Evolutionary conservation across 2,888 invertebrate genomes (phyloP).

Genomic region (Tachina fera): DNA sequence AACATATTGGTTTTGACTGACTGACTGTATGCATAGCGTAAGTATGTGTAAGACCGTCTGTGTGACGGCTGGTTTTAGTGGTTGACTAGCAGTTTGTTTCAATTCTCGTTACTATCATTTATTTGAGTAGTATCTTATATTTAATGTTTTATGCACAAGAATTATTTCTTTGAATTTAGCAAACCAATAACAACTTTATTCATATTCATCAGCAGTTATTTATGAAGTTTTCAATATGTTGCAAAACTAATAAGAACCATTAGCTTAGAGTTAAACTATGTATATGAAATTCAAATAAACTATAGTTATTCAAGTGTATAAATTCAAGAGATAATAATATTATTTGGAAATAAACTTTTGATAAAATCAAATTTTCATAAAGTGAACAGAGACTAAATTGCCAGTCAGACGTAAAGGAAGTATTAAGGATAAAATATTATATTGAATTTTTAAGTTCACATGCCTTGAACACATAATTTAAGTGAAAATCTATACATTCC

Average conservation of each 20-base stretch:
- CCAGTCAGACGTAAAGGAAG: not conserved
- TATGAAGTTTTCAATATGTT: constrained; percentile 64
- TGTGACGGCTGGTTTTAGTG: constrained; percentile 38
- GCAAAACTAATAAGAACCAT: constrained; percentile 61
- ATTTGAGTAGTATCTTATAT: constrained; percentile 30
- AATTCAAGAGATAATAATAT: constrained; percentile 49
- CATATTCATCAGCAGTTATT: constrained; percentile 38
- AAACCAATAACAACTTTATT: constrained; percentile 11
- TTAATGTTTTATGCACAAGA: not conserved
- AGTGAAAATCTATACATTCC: no score
- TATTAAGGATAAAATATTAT: no score
- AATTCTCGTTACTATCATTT: constrained; percentile 25
- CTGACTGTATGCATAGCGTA: not conserved
- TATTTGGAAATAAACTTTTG: constrained; percentile 18
- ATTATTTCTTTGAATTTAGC: not conserved
- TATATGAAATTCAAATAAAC: constrained; percentile 50
- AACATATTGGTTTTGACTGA: constrained; percentile 55
- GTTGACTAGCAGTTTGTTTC: constrained; percentile 30
- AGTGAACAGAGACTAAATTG: not conserved
- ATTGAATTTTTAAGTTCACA: no score
- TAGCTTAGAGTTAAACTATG: not conserved
- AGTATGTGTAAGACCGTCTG: constrained; percentile 10
- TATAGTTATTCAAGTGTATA: constrained; percentile 43
- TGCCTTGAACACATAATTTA: no score
- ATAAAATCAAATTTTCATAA: constrained; percentile 29